These are phyloP conservation scores for Potorous gilbertii DNA, from an alignment of 2,797 vertebrate species.

Conservation along the genomic window DNA sequence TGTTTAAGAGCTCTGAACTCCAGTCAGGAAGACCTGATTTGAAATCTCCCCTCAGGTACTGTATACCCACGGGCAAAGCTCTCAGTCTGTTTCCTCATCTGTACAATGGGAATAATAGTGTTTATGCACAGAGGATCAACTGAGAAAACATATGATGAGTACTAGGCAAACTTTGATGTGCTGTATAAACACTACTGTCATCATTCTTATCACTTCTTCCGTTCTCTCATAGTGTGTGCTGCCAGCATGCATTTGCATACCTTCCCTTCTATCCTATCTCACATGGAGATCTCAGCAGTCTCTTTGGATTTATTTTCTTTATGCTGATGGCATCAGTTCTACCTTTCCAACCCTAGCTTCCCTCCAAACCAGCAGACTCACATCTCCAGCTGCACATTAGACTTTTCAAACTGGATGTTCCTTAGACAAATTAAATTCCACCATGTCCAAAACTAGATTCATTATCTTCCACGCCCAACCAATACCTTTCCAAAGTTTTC, in stretches of 20 bases:
- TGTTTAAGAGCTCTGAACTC: too few relatives aligned
- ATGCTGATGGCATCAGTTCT: not conserved
- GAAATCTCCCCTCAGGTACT: too few relatives aligned
- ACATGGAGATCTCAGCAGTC: not conserved
- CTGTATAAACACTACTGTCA: too few relatives aligned
- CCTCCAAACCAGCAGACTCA: too few relatives aligned
- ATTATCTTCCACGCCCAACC: not conserved
- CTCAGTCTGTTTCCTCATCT: too few relatives aligned
- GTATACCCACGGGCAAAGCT: too few relatives aligned
- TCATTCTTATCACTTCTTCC: not conserved
- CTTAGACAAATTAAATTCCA: not conserved
- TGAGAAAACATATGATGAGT: too few relatives aligned
- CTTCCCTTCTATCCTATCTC: not conserved
- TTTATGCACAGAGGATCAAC: too few relatives aligned
- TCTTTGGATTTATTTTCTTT: not conserved
- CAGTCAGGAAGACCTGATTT: too few relatives aligned
- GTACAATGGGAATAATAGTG: too few relatives aligned
- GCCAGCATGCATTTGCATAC: not conserved
- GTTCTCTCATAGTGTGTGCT: too few relatives aligned
- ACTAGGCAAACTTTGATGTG: too few relatives aligned
- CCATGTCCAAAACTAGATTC: not conserved
- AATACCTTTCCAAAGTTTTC: not conserved
- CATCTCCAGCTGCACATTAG: not conserved
- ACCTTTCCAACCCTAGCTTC: not conserved
- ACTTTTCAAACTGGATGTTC: not conserved